Conservation (phyloP, 2,113 vertebrate genomes). For the Spheniscus mendiculus region DNA sequence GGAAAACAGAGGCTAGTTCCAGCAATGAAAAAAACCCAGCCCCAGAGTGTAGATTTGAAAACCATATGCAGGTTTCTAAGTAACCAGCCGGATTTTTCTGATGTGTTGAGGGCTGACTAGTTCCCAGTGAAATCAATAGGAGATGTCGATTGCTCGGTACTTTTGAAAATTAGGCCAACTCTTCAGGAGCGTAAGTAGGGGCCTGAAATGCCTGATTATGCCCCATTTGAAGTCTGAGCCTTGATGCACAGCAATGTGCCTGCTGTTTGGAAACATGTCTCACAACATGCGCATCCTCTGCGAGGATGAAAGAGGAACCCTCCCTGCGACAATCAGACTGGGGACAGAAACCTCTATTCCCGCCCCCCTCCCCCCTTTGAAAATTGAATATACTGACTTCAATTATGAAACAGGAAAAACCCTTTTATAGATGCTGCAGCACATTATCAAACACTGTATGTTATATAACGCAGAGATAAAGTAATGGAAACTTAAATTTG, state of each 20-base stretch:
- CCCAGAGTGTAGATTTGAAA: neutral
- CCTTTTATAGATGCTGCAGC: neutral
- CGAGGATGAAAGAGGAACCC: neutral
- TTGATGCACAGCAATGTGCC: neutral
- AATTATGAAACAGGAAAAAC: neutral
- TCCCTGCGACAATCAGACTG: neutral
- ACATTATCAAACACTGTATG: neutral
- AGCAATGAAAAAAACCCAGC: neutral
- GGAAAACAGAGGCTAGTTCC: neutral
- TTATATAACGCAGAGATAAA: neutral
- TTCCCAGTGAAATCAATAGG: neutral
- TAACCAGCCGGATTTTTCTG: conserved; percentile 6
- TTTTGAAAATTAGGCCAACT: conserved; percentile 28
- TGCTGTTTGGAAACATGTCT: neutral
- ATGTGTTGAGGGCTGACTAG: neutral
- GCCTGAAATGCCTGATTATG: conserved; percentile 14
- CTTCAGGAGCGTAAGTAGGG: neutral
- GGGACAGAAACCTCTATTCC: neutral
- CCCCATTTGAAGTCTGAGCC: neutral
- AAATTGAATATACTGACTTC: neutral
- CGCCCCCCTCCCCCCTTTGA: neutral
- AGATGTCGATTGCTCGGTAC: neutral
- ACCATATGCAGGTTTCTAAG: neutral
- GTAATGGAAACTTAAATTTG: neutral
- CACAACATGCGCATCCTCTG: neutral